phyloP scores from a whole-genome alignment of 2,797 vertebrate species.

The Knipowitschia caucasica region DNA sequence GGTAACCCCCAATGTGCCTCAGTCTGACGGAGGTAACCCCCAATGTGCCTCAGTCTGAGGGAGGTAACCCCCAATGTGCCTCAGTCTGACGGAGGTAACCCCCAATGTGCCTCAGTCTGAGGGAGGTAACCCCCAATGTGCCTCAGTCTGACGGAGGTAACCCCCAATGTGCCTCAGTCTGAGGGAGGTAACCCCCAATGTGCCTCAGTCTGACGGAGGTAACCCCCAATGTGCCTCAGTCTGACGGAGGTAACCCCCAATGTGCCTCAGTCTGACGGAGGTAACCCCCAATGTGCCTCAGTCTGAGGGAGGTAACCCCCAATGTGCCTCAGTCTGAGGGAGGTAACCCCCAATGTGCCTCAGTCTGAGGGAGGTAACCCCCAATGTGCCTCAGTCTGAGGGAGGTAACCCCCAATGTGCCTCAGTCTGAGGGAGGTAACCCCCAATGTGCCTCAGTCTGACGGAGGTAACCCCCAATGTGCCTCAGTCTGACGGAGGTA shows the following conservation, averaged over 20 bases:
- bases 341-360: not conserved
- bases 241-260: not conserved
- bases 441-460: not conserved
- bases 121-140: not conserved
- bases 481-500: constrained; percentile 87
- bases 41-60: not conserved
- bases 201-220: not conserved
- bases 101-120: not conserved
- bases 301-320: not conserved
- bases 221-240: not conserved
- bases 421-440: not conserved
- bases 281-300: not conserved
- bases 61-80: not conserved
- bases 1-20: not conserved
- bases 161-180: not conserved
- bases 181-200: not conserved
- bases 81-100: not conserved
- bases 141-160: not conserved
- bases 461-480: constrained; percentile 45
- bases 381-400: not conserved
- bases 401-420: not conserved
- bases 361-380: not conserved
- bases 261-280: not conserved
- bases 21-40: not conserved
- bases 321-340: not conserved